Conservation (phyloP, 2,797 vertebrate species). For the Cetoscarus ocellatus region DNA sequence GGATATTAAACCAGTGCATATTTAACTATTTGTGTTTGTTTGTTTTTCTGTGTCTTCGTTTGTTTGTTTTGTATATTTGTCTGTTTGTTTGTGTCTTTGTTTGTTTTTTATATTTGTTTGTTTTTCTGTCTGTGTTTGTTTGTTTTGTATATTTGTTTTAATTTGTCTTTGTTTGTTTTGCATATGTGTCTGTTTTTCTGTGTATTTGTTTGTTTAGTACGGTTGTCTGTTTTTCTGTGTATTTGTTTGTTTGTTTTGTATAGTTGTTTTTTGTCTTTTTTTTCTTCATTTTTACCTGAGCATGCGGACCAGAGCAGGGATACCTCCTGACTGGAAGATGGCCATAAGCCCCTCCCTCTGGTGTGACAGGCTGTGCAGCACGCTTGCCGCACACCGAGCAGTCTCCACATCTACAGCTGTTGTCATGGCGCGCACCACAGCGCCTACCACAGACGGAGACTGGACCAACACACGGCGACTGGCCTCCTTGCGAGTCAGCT, state of each 20-base stretch:
- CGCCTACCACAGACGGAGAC: constrained; percentile 95
- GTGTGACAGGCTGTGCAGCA: constrained; percentile 98
- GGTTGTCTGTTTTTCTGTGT: background rate
- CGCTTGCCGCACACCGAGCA: constrained; percentile 93
- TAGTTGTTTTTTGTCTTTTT: no score
- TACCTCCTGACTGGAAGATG: constrained; percentile 98
- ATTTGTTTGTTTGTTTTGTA: background rate
- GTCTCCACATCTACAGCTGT: constrained; percentile 96
- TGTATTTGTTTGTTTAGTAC: background rate
- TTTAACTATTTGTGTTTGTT: no score
- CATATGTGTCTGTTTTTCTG: no score
- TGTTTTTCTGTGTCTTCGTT: no score
- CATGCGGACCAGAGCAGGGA: constrained; percentile 97
- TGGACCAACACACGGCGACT: constrained; percentile 94
- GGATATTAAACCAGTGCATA: no score
- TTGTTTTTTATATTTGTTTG: no score
- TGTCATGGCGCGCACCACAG: constrained; percentile 98
- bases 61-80: no score
- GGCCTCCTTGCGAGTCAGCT: constrained; percentile 96
- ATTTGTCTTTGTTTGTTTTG: no score
- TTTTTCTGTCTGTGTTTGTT: no score
- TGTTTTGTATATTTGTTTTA: no score
- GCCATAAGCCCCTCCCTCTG: constrained; percentile 95
- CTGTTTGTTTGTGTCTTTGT: no score
- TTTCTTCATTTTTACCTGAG: constrained; percentile 86